phyloP scores from a whole-genome alignment of 1,140 invertebrate species.

The Heliconius congener region DNA sequence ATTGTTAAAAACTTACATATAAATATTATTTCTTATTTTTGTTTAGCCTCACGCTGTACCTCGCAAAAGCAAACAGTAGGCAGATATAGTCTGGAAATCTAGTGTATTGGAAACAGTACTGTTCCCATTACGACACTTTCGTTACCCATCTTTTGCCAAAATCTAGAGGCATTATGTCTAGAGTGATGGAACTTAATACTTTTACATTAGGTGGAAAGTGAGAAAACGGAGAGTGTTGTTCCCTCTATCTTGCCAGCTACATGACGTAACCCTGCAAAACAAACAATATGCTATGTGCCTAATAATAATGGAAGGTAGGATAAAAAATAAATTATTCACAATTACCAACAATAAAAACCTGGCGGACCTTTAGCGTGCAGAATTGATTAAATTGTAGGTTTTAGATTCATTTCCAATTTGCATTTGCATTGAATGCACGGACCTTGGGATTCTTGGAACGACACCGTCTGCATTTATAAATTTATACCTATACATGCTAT shows the following conservation, averaged over 20 bases:
- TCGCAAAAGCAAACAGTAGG: too few species aligned
- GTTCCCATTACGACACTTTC: too few species aligned
- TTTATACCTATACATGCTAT: background rate
- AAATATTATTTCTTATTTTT: too few species aligned
- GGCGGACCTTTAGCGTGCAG: background rate
- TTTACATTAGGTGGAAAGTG: too few species aligned
- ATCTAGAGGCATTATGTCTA: too few species aligned
- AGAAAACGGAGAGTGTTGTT: too few species aligned
- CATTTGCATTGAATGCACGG: conserved; percentile 38
- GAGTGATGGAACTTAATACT: too few species aligned
- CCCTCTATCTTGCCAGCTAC: background rate
- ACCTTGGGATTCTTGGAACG: conserved; percentile 29
- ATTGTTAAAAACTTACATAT: too few species aligned
- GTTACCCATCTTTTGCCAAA: too few species aligned
- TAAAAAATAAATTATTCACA: conserved; percentile 11
- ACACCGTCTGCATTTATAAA: conserved; percentile 31
- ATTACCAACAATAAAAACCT: background rate
- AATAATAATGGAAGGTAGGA: background rate
- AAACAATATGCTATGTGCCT: background rate
- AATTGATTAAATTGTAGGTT: conserved; percentile 11
- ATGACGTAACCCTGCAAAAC: background rate
- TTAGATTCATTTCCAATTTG: conserved; percentile 16
- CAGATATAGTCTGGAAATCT: too few species aligned
- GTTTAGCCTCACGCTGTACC: too few species aligned
- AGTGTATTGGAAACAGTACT: too few species aligned